Evolutionary conservation across 2,797 vertebrate genomes (phyloP).

Genomic region (Amazona finschi): DNA sequence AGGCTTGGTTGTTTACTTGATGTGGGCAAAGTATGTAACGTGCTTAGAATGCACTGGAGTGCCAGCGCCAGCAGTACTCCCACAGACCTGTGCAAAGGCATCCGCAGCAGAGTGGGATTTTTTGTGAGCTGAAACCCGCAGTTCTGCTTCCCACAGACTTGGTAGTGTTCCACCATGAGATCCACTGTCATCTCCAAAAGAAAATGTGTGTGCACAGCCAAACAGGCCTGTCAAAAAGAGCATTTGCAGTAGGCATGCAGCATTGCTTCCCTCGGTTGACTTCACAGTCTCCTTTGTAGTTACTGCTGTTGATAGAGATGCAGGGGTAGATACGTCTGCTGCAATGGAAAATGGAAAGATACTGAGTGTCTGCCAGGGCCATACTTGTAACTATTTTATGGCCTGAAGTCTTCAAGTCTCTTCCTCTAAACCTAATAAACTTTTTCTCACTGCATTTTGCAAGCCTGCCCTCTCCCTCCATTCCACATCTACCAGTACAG

Average conservation of each 20-base stretch:
- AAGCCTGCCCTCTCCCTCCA: not conserved
- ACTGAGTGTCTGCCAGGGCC: not conserved
- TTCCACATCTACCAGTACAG: not conserved
- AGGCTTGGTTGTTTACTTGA: constrained; percentile 45
- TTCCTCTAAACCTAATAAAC: not conserved
- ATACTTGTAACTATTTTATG: not conserved
- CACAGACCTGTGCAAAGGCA: constrained; percentile 29
- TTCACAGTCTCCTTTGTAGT: not conserved
- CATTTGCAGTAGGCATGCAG: not conserved
- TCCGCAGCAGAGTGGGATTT: not conserved
- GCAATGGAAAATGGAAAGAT: not conserved
- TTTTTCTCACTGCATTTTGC: not conserved
- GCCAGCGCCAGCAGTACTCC: constrained; percentile 17
- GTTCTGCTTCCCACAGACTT: constrained; percentile 34
- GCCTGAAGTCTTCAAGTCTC: not conserved
- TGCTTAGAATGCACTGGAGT: constrained; percentile 36
- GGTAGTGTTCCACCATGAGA: not conserved
- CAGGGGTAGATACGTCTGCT: not conserved
- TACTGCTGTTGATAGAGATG: not conserved
- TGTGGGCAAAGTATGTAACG: constrained; percentile 18
- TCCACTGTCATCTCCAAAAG: not conserved
- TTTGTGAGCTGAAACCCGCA: constrained; percentile 45
- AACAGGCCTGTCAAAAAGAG: not conserved
- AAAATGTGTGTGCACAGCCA: not conserved
- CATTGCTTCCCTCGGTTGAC: not conserved